Evolutionary conservation across 2,888 invertebrate genomes (phyloP).

Genomic region (Andrena praecox): DNA sequence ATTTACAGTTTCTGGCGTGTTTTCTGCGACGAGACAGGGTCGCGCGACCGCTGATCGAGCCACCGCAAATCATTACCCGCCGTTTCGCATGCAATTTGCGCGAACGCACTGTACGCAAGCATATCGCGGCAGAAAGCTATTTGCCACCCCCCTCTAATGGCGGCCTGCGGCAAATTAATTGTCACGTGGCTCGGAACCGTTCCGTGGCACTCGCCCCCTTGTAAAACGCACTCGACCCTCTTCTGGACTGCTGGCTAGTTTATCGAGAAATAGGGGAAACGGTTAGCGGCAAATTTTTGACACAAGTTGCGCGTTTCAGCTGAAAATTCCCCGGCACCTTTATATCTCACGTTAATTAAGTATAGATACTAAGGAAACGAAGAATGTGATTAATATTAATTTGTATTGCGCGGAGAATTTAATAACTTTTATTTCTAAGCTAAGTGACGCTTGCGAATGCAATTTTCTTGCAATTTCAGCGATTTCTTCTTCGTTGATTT

Average conservation of each 20-base stretch:
- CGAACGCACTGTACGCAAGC: slow-evolving; percentile 44
- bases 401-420: no score
- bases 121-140: slow-evolving; percentile 61
- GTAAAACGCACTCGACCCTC: slow-evolving; percentile 33
- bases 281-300: slow-evolving; percentile 12
- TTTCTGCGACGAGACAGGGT: slow-evolving; percentile 20
- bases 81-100: slow-evolving; percentile 57
- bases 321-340: background rate
- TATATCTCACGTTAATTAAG: no score
- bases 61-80: slow-evolving; percentile 57
- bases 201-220: slow-evolving; percentile 22
- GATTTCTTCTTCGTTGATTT: no score
- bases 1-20: slow-evolving; percentile 47
- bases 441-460: no score
- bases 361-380: no score
- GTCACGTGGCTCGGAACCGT: slow-evolving; percentile 45
- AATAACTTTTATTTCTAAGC: no score
- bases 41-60: slow-evolving; percentile 41
- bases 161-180: slow-evolving; percentile 52
- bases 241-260: slow-evolving; percentile 20
- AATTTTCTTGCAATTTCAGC: no score
- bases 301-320: background rate
- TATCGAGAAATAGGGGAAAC: slow-evolving; percentile 4
- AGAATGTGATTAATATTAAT: no score
- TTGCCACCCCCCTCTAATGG: slow-evolving; percentile 48